phyloP scores from a whole-genome alignment of 2,113 vertebrate genomes.

The Nettapus auritus region DNA sequence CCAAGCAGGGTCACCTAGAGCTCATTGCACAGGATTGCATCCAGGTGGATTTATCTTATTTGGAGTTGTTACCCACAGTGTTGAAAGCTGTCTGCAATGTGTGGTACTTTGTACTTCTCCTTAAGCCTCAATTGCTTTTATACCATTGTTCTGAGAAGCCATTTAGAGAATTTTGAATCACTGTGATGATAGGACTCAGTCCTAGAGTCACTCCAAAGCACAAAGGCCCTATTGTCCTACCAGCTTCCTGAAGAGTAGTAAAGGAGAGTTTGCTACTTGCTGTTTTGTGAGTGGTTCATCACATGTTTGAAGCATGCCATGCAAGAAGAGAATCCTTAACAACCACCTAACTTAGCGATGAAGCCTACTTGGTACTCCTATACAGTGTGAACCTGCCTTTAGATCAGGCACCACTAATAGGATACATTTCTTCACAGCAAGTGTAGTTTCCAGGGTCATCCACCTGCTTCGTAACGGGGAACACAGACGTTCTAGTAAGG shows the following conservation, averaged over 20 bases:
- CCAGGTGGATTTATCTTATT: conserved; percentile 12
- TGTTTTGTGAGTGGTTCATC: conserved; percentile 1
- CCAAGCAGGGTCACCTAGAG: too few species aligned
- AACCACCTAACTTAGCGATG: fast-evolving
- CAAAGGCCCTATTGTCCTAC: conserved; percentile 32
- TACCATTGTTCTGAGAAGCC: conserved; percentile 55
- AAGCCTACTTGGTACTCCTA: neutral
- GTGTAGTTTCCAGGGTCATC: neutral
- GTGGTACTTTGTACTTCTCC: conserved; percentile 22
- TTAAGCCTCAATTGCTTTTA: conserved; percentile 42
- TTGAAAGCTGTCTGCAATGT: conserved; percentile 12
- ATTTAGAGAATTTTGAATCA: conserved; percentile 26
- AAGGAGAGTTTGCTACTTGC: neutral
- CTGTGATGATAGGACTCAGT: conserved; percentile 17
- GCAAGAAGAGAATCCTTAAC: neutral
- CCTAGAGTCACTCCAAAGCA: conserved; percentile 16
- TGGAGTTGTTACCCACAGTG: conserved; percentile 14
- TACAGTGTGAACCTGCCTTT: neutral
- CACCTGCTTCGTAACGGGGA: fast-evolving
- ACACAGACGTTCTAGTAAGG: neutral
- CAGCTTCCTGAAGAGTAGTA: neutral
- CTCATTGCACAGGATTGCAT: too few species aligned
- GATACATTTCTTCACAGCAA: neutral
- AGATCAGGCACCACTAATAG: neutral
- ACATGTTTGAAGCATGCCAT: neutral